Conservation (phyloP, 2,888 invertebrate species). For the Rhorus exstirpatorius region DNA sequence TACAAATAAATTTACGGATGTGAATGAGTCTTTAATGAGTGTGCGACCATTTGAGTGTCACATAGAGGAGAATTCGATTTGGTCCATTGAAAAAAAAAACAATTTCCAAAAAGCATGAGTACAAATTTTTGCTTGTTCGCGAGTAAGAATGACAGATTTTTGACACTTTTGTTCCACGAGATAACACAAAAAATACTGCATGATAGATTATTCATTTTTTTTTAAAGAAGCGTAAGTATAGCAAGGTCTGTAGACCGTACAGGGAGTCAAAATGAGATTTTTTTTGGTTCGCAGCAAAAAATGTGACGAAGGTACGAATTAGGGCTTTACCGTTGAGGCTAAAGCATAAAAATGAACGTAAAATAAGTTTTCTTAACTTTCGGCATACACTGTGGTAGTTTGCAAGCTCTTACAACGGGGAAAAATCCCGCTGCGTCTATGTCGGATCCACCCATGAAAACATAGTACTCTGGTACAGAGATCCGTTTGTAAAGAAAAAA, state of each 20-base stretch:
- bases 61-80: too few relatives aligned
- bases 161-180: background rate
- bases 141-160: too few relatives aligned
- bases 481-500: slow-evolving; percentile 51
- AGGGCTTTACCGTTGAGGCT: background rate
- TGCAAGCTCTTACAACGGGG: background rate
- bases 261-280: background rate
- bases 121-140: background rate
- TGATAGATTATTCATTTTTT: background rate
- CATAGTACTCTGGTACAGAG: slow-evolving; percentile 4
- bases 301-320: background rate
- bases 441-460: background rate
- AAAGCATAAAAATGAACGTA: background rate
- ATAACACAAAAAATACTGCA: background rate
- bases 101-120: too few relatives aligned
- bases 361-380: background rate
- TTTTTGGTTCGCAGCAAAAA: background rate
- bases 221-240: background rate
- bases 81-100: background rate
- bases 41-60: too few relatives aligned
- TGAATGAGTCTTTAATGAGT: too few relatives aligned
- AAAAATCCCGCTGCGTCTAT: slow-evolving; percentile 7
- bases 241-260: background rate
- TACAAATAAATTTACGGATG: too few relatives aligned
- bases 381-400: background rate